Evolutionary conservation across 2,888 invertebrate species (phyloP).

Genomic region (Colostygia pectinataria): DNA sequence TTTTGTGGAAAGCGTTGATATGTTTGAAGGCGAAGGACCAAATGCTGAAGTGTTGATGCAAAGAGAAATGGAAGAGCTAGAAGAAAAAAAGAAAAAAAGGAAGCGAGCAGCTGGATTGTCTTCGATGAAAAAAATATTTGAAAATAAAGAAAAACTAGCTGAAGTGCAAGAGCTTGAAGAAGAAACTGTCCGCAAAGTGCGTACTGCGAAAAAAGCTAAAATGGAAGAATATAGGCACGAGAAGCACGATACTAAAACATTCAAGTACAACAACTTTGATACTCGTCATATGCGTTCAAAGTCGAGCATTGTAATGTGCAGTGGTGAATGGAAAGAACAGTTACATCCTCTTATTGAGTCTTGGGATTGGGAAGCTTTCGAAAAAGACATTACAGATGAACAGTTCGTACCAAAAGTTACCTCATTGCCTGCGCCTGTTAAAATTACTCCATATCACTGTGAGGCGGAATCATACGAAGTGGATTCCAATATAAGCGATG

Average conservation of each 20-base stretch:
- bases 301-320: constrained; percentile 74
- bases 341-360: constrained; percentile 85
- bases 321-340: constrained; percentile 84
- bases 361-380: constrained; percentile 86
- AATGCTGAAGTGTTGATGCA: constrained; percentile 85
- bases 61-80: constrained; percentile 81
- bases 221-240: constrained; percentile 69
- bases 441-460: constrained; percentile 74
- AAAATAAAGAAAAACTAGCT: constrained; percentile 88
- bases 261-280: constrained; percentile 74
- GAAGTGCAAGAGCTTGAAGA: constrained; percentile 84
- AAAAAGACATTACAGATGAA: constrained; percentile 80
- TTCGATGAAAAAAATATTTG: constrained; percentile 88
- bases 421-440: constrained; percentile 74
- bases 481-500: constrained; percentile 76
- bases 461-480: constrained; percentile 79
- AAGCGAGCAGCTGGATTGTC: constrained; percentile 86
- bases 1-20: constrained; percentile 80
- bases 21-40: constrained; percentile 89
- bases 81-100: constrained; percentile 80
- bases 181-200: constrained; percentile 69
- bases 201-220: constrained; percentile 69
- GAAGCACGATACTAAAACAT: constrained; percentile 74
- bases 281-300: constrained; percentile 78
- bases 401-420: constrained; percentile 73